A percentile compares a stretch with the other conserved stretches of the same genome.
These are phyloP conservation scores for Eristalis tenax DNA, from an alignment of 2,888 invertebrate genomes.

Conservation along the genomic window DNA sequence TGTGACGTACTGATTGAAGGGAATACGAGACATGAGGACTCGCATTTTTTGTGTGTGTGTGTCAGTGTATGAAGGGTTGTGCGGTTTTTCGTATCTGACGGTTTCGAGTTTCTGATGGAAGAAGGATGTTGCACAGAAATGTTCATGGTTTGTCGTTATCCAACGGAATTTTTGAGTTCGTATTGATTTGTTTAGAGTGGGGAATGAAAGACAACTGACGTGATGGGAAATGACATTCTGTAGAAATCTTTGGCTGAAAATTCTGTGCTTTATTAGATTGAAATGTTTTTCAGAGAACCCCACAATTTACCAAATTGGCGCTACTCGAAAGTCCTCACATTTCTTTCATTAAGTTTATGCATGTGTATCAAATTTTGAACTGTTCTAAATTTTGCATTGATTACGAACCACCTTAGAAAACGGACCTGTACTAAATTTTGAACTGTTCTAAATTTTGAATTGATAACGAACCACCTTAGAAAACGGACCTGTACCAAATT, in stretches of 20 bases:
- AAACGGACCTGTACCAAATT: no score
- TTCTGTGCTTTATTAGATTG: no score
- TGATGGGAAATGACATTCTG: neutral
- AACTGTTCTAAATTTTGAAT: no score
- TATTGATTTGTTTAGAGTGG: neutral
- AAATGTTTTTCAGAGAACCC: no score
- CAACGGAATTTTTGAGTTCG: neutral
- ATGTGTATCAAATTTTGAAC: no score
- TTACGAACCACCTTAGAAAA: no score
- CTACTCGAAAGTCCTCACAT: no score
- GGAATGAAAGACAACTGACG: neutral
- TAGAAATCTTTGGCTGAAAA: neutral
- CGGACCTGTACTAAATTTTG: no score
- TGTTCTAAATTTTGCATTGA: no score
- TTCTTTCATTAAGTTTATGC: no score
- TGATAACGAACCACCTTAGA: no score
- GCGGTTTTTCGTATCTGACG: neutral
- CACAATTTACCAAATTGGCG: no score
- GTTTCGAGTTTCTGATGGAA: neutral
- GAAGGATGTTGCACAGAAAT: neutral
- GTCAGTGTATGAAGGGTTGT: neutral
- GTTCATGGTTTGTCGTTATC: neutral
- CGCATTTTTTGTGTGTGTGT: neutral
- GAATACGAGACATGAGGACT: neutral
- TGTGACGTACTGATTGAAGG: slow-evolving; percentile 28